phyloP scores from a whole-genome alignment of 2,113 vertebrate genomes.

The Megaceryle torquata region DNA sequence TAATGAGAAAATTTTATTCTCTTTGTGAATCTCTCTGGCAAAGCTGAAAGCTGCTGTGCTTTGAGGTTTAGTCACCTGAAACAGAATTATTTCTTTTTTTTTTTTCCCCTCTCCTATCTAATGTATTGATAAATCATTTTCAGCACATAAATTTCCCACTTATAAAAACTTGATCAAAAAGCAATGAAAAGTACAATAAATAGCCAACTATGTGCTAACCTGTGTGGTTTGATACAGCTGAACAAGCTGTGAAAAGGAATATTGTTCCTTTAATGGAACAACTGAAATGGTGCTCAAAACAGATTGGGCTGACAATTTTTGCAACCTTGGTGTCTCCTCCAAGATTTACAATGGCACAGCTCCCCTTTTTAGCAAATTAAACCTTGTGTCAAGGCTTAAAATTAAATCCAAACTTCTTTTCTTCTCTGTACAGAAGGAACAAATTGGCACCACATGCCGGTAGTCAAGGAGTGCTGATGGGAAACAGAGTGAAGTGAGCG shows the following conservation, averaged over 20 bases:
- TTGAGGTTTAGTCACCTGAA: neutral
- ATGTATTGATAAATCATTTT: neutral
- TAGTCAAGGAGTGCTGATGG: slow-evolving; percentile 71
- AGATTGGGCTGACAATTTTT: slow-evolving; percentile 64
- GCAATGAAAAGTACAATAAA: slow-evolving; percentile 20
- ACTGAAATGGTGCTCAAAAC: slow-evolving; percentile 45
- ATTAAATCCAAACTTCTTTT: slow-evolving; percentile 76
- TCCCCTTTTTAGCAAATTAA: slow-evolving; percentile 80
- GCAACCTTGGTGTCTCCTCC: slow-evolving; percentile 70
- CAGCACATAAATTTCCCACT: neutral
- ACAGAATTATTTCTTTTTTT: neutral
- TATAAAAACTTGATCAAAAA: neutral
- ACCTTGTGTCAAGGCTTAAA: slow-evolving; percentile 76
- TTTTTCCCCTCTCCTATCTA: no score
- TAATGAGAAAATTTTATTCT: neutral
- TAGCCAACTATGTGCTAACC: neutral
- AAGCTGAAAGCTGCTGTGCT: neutral
- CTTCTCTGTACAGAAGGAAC: slow-evolving; percentile 73
- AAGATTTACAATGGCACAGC: slow-evolving; percentile 76
- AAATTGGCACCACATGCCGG: slow-evolving; percentile 78
- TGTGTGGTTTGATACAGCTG: slow-evolving; percentile 28
- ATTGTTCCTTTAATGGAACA: slow-evolving; percentile 55
- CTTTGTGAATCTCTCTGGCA: neutral
- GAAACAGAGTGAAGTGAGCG: slow-evolving; percentile 69
- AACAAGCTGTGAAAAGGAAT: slow-evolving; percentile 50